Conservation (phyloP, 64 coral and sea anemone species). For the Montipora foliosa region DNA sequence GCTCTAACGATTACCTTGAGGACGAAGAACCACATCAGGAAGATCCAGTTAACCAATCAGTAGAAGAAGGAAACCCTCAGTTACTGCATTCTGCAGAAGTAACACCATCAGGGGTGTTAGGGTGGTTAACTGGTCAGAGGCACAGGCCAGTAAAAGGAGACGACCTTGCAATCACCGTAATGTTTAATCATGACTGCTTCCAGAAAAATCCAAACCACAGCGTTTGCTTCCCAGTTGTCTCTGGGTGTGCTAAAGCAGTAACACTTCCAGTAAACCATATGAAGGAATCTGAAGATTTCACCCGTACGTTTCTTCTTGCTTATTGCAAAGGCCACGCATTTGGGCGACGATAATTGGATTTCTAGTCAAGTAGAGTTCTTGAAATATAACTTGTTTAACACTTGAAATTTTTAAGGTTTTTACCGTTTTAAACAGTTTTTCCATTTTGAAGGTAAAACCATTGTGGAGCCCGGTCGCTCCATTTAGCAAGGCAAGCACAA, state of each 20-base stretch:
- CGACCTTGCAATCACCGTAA: slow-evolving; percentile 39
- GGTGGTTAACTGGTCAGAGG: slow-evolving; percentile 69
- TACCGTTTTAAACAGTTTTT: too few species aligned
- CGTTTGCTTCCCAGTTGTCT: slow-evolving; percentile 59
- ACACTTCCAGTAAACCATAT: slow-evolving; percentile 77
- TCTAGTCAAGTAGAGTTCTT: neutral
- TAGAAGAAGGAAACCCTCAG: neutral
- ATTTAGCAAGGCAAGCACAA: too few species aligned
- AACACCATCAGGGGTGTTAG: slow-evolving; percentile 64
- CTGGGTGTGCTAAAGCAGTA: slow-evolving; percentile 35
- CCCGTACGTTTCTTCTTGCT: slow-evolving; percentile 41
- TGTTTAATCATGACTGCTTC: slow-evolving; percentile 71
- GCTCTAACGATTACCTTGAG: slow-evolving; percentile 4
- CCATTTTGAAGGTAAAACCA: too few species aligned
- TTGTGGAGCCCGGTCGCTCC: too few species aligned
- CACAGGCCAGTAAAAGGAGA: slow-evolving; percentile 70
- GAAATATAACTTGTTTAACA: neutral
- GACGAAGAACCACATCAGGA: slow-evolving; percentile 6
- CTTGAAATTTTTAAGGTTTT: too few species aligned
- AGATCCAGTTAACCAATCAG: neutral
- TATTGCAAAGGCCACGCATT: slow-evolving; percentile 69
- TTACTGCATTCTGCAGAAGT: slow-evolving; percentile 35
- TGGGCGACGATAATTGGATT: slow-evolving; percentile 21
- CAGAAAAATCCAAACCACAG: slow-evolving; percentile 29
- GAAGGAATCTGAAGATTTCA: slow-evolving; percentile 45